These are phyloP conservation scores for Parapsyche elsis DNA, from an alignment of 1,140 invertebrate genomes.

Conservation along the genomic window DNA sequence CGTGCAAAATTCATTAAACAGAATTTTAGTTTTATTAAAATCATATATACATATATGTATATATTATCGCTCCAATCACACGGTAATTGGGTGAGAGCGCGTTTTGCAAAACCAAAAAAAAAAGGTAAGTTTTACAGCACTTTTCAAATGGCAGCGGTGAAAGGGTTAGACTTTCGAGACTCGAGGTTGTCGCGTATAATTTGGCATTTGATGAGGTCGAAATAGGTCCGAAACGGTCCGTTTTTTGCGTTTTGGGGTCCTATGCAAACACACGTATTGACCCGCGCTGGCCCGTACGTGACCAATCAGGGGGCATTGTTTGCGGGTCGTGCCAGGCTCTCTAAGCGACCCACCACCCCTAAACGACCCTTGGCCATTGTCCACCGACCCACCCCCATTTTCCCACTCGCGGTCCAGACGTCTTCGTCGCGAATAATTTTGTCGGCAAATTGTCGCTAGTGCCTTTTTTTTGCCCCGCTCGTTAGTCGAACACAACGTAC, in stretches of 20 bases:
- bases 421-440: not conserved
- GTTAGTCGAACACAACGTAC: not conserved
- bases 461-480: not conserved
- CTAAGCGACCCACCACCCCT: not conserved
- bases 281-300: not conserved
- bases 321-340: not conserved
- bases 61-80: too few species aligned
- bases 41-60: too few species aligned
- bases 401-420: not conserved
- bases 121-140: too few species aligned
- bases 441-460: not conserved
- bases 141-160: too few species aligned
- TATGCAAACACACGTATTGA: conserved; percentile 3
- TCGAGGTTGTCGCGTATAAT: not conserved
- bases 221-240: not conserved
- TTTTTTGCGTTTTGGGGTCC: not conserved
- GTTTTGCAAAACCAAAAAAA: too few species aligned
- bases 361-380: not conserved
- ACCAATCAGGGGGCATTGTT: conserved; percentile 7
- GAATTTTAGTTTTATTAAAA: too few species aligned
- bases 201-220: conserved; percentile 7
- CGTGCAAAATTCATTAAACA: too few species aligned
- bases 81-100: too few species aligned
- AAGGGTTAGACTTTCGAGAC: too few species aligned
- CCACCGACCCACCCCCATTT: not conserved